Conservation (phyloP, 2,797 vertebrate species). For the Cryptoprocta ferox region DNA sequence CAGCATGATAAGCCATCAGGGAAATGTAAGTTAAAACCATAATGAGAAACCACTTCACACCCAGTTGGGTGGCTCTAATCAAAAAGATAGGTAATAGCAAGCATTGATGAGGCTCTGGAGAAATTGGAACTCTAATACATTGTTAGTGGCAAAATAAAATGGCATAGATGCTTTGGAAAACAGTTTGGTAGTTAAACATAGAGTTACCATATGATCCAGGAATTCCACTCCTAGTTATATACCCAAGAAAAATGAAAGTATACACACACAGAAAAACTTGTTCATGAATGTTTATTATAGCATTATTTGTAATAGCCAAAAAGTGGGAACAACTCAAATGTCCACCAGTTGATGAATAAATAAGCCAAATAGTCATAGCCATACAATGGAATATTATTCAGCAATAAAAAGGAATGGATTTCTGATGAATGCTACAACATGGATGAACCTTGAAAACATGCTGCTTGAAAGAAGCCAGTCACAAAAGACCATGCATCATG, state of each 20-base stretch:
- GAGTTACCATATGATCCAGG: background rate
- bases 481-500: background rate
- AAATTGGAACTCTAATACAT: background rate
- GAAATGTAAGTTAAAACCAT: background rate
- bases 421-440: background rate
- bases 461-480: background rate
- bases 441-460: background rate
- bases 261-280: background rate
- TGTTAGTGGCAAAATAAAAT: background rate
- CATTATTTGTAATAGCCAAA: background rate
- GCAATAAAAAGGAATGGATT: background rate
- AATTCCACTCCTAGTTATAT: background rate
- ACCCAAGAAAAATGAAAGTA: background rate
- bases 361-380: background rate
- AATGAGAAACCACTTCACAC: background rate
- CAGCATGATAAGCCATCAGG: background rate
- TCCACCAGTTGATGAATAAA: background rate
- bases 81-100: background rate
- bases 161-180: background rate
- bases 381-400: background rate
- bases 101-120: background rate
- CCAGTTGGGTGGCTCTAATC: background rate
- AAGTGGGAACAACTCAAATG: background rate
- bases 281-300: background rate
- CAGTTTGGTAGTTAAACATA: background rate